Conservation (phyloP, 2,797 vertebrate species). For the Orientallactaga sibirica region DNA sequence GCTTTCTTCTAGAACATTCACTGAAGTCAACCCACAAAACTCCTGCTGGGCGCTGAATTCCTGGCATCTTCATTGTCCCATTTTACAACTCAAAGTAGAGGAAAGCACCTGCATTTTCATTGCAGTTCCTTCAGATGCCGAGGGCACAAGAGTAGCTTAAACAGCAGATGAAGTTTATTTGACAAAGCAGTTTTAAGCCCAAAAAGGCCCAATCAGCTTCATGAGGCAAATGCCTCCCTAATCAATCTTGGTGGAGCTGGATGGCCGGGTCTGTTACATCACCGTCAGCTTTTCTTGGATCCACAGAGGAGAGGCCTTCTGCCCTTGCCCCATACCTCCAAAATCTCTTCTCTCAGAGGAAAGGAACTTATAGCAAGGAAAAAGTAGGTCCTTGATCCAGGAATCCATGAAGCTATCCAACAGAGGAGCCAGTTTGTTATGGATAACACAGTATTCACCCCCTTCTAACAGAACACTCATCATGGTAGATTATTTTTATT, state of each 20-base stretch:
- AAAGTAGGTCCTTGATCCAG: not conserved
- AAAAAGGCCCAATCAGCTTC: constrained; percentile 65
- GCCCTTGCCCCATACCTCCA: not conserved
- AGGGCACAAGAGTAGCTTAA: constrained; percentile 63
- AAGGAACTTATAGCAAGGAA: not conserved
- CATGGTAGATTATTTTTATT: not conserved
- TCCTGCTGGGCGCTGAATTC: not conserved
- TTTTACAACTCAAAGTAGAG: not conserved
- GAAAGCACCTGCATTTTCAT: not conserved
- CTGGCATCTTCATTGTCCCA: not conserved
- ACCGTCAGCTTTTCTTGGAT: constrained; percentile 61
- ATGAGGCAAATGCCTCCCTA: constrained; percentile 11
- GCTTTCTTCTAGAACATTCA: not conserved
- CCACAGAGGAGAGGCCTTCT: not conserved
- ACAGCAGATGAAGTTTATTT: constrained; percentile 61
- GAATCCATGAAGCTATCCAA: not conserved
- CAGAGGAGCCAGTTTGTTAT: not conserved
- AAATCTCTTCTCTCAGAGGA: not conserved
- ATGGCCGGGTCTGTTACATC: constrained; percentile 57
- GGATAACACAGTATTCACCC: not conserved
- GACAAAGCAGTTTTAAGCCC: constrained; percentile 70
- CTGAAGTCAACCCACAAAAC: not conserved
- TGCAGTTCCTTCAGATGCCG: not conserved
- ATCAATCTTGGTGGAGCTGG: constrained; percentile 50
- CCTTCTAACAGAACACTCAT: not conserved